Evolutionary conservation across 2,113 vertebrate genomes (phyloP).

Genomic region (Muntiacus muntjak): DNA sequence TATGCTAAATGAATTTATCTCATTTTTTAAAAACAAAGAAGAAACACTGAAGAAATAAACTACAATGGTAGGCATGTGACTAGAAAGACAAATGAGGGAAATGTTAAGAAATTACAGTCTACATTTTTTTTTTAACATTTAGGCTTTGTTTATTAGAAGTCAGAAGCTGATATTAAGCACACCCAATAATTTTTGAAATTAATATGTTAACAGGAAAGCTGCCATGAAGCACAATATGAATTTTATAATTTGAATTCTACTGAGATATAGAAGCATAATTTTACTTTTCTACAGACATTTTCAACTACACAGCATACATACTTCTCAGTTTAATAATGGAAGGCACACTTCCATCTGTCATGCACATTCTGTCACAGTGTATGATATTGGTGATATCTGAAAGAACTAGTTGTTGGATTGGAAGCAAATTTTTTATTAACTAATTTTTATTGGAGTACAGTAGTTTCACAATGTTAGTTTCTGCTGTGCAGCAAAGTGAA

Average conservation of each 20-base stretch:
- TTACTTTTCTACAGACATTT: background rate
- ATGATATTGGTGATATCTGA: background rate
- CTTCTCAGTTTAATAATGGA: background rate
- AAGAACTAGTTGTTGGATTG: background rate
- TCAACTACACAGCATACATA: background rate
- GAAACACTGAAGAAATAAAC: background rate
- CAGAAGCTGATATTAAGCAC: background rate
- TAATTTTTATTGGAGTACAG: background rate
- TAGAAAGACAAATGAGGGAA: background rate
- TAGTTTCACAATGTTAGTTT: background rate
- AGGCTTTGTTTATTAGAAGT: background rate
- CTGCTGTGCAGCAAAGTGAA: background rate
- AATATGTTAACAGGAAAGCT: background rate
- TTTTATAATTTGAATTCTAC: background rate
- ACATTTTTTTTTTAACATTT: background rate
- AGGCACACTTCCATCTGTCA: background rate
- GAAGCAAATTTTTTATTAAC: background rate
- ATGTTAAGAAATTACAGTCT: background rate
- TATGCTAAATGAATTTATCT: background rate
- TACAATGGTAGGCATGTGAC: background rate
- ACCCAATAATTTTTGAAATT: background rate
- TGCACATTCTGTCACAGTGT: background rate
- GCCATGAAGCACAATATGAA: background rate
- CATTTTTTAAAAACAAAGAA: background rate
- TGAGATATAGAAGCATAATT: background rate